Evolutionary conservation across 2,113 vertebrate species (phyloP), one percentile per base, ranked within the genome.

Genomic region (Stercorarius parasiticus): DNA sequence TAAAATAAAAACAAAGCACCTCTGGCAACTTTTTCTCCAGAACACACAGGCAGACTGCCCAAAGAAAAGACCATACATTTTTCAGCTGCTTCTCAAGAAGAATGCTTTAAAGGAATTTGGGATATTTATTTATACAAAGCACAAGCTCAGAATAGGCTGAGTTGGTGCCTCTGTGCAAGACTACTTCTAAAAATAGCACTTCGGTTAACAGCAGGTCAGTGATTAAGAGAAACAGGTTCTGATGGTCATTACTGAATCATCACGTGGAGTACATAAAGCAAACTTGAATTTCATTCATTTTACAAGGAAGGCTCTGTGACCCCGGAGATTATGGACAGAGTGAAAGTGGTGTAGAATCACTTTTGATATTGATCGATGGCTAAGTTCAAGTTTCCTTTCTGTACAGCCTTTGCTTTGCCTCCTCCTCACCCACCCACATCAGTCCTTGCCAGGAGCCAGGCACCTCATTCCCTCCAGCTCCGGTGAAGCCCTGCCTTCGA

Each of bases 101-200:
- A 65, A 83, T 3, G 5, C 36, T 55, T 69, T 40, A n/a, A 58
- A 88, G 80, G 72, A 70, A 84, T 89, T 16, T 32, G 36, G 20
- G 52, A 20, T 78, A 66, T 95, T 86, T 81, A 78, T 94, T 95
- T 84, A 67, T 22, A 78, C 86, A 40, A 78, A 94, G 52, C 14
- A 13, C 66, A 66, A 30, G 72, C 76, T 88, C n/a, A 45, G 93
- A 49, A 83, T 62, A 55, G 61, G 62, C 85, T 26, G 22, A 78
- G 78, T 2, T 23, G 70, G 74, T 88, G 76, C 42, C 61, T 78
- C 47, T n/a, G 82, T 88, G 52, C 43, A 47, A 53, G 66, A 15
- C 38, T 32, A 12, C 38, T 32, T n/a, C 85, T 92, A 55, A 90
- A 70, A 86, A 47, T 1, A 82, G 71, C 58, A 5, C 22, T 32